Percentiles rank a stretch among this genome's conserved stretches.
phyloP scores from a whole-genome alignment of 2,113 vertebrate genomes.

The Solenodon paradoxus region DNA sequence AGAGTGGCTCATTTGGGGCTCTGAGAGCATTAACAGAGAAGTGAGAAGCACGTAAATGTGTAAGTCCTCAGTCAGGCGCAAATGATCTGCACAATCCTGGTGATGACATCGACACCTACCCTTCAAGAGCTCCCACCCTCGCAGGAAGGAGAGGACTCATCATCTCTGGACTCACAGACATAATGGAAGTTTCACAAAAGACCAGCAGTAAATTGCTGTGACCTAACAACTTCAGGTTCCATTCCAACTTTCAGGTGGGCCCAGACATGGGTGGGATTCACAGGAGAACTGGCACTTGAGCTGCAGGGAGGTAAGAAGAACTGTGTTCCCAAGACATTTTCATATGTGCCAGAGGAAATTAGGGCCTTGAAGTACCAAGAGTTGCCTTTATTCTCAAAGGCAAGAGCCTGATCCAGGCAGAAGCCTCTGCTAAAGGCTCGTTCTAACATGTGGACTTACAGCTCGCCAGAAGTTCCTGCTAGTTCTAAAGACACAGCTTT shows the following conservation, averaged over 20 bases:
- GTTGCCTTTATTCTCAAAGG: background rate
- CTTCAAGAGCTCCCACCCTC: background rate
- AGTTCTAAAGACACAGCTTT: background rate
- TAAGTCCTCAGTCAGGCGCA: background rate
- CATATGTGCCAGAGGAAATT: conserved; percentile 14
- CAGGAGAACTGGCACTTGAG: background rate
- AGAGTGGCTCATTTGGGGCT: conserved; percentile 2
- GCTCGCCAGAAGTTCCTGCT: background rate
- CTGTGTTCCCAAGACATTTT: background rate
- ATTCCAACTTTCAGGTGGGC: background rate
- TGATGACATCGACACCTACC: background rate
- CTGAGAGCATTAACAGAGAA: background rate
- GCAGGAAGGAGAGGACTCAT: background rate
- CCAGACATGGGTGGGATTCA: background rate
- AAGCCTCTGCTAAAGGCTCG: background rate
- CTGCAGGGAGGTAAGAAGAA: background rate
- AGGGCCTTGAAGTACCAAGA: background rate
- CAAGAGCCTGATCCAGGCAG: background rate
- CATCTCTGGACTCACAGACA: background rate
- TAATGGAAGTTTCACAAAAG: conserved; percentile 14
- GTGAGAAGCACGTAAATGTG: background rate
- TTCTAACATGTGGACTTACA: background rate
- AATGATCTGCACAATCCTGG: background rate
- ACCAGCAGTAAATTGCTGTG: background rate
- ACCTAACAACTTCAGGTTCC: background rate